Evolutionary conservation across 2,113 vertebrate species (phyloP).

Genomic region (Pongo abelii): DNA sequence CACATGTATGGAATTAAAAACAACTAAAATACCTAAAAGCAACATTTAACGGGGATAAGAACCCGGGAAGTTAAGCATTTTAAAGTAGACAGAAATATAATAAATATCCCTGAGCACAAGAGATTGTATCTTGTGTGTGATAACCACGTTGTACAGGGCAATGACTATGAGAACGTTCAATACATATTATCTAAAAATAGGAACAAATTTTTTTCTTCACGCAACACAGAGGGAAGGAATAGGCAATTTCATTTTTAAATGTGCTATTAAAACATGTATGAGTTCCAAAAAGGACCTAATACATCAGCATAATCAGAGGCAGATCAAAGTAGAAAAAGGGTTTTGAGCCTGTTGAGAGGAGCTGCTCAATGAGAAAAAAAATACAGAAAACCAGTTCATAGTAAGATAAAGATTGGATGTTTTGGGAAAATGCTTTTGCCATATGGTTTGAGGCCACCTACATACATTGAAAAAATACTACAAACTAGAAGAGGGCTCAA

Average conservation of each 20-base stretch:
- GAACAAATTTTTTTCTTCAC: conserved; percentile 40
- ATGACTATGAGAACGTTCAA: conserved; percentile 40
- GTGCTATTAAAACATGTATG: conserved; percentile 57
- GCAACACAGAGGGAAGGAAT: conserved; percentile 22
- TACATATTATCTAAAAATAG: conserved; percentile 47
- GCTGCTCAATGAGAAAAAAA: conserved; percentile 7
- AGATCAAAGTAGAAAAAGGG: conserved; percentile 52
- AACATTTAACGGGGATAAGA: not conserved
- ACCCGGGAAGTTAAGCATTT: conserved; percentile 47
- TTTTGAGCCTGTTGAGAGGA: conserved; percentile 33
- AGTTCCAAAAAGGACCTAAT: conserved; percentile 23
- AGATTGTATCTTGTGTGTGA: conserved; percentile 5
- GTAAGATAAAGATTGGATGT: conserved; percentile 46
- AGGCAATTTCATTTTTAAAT: conserved; percentile 61
- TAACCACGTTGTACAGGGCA: conserved; percentile 45
- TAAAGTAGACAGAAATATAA: conserved; percentile 44
- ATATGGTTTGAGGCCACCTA: conserved; percentile 67
- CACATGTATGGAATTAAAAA: not conserved
- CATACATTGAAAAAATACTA: conserved; percentile 57
- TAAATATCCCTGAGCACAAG: conserved; percentile 39
- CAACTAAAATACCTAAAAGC: conserved; percentile 47
- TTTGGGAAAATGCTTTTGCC: conserved; percentile 58
- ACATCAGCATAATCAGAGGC: conserved; percentile 36
- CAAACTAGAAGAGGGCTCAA: conserved; percentile 55
- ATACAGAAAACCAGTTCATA: conserved; percentile 47